A percentile compares a stretch with the other conserved stretches of the same genome.
phyloP scores from a whole-genome alignment of 2,113 vertebrate genomes.

The Microtus pennsylvanicus region DNA sequence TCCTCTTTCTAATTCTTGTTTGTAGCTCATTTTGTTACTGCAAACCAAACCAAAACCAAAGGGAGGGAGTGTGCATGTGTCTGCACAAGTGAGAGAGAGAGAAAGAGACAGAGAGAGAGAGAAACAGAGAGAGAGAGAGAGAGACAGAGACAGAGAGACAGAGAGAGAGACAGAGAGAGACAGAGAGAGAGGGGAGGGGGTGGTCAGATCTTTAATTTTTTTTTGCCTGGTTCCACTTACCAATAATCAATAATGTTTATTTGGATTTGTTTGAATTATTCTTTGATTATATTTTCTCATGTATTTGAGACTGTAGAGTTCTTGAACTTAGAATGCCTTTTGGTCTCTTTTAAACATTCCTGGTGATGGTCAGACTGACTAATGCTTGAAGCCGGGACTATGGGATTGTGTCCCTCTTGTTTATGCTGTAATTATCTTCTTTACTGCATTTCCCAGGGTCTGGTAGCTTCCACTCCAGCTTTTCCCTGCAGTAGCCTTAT shows the following conservation, averaged over 20 bases:
- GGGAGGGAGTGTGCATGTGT: no score
- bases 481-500: slow-evolving; percentile 10
- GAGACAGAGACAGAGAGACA: no score
- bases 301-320: slow-evolving; percentile 32
- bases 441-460: slow-evolving; percentile 31
- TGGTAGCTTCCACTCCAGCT: not conserved
- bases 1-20: not conserved
- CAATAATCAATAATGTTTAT: not conserved
- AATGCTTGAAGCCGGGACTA: slow-evolving; percentile 30
- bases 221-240: not conserved
- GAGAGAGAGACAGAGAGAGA: no score
- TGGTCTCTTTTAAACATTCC: not conserved
- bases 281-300: not conserved
- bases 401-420: slow-evolving; percentile 20
- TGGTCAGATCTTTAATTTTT: not conserved
- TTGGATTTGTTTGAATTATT: slow-evolving; percentile 27
- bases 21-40: not conserved
- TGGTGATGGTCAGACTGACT: not conserved
- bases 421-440: slow-evolving; percentile 31
- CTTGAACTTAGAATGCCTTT: slow-evolving; percentile 33
- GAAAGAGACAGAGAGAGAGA: no score
- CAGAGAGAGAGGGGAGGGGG: not conserved
- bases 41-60: not conserved
- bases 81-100: no score
- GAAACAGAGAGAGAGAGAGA: not conserved